A percentile compares a stretch with the other conserved stretches of the same genome.
Conservation (phyloP, 1,140 invertebrate genomes). For the Cecropterus lyciades region DNA sequence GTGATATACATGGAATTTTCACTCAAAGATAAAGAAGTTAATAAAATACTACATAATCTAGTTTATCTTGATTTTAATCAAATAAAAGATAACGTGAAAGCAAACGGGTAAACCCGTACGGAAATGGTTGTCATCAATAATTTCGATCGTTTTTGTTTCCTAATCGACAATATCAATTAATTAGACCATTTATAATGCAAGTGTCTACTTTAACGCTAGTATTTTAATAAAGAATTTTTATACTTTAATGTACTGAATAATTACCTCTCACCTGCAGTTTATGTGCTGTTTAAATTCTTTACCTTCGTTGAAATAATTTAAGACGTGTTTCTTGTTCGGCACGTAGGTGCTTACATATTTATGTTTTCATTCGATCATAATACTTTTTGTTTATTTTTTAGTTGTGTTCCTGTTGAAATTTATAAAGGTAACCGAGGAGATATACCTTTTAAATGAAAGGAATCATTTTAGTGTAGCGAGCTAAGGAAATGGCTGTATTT, state of each 20-base stretch:
- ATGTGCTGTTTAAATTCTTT: slow-evolving; percentile 3
- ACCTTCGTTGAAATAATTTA: neutral
- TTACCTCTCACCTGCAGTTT: slow-evolving; percentile 11
- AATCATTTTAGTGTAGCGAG: too few relatives aligned
- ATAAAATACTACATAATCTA: too few relatives aligned
- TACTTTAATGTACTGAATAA: slow-evolving; percentile 13
- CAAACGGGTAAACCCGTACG: neutral
- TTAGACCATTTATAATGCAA: slow-evolving; percentile 24
- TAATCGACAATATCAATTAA: slow-evolving; percentile 20
- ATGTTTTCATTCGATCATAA: neutral
- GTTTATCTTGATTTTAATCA: too few relatives aligned
- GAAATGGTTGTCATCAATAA: slow-evolving; percentile 7
- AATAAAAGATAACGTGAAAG: too few relatives aligned
- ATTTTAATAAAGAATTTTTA: slow-evolving; percentile 13
- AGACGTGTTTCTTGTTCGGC: neutral
- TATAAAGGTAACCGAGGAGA: too few relatives aligned
- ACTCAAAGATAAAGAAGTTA: too few relatives aligned
- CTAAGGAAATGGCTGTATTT: too few relatives aligned
- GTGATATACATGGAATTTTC: too few relatives aligned
- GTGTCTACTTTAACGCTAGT: slow-evolving; percentile 20
- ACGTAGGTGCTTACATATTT: neutral
- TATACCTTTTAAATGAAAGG: too few relatives aligned
- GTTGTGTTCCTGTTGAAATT: too few relatives aligned
- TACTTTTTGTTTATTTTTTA: neutral
- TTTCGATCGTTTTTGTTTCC: slow-evolving; percentile 4